Conservation (phyloP, 1,140 invertebrate genomes). For the Eubasilissa regina region DNA sequence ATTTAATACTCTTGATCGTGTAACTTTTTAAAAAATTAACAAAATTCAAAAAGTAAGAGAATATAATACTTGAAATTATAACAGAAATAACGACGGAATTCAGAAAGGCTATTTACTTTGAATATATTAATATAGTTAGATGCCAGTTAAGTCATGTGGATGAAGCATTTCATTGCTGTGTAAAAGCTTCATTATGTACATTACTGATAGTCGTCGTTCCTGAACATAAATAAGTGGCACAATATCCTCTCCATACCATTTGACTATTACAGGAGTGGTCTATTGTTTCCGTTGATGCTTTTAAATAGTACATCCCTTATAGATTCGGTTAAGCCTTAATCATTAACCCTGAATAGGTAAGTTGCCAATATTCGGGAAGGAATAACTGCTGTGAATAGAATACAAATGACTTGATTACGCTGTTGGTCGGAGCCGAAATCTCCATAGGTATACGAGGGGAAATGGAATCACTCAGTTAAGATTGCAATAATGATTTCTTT, state of each 20-base stretch:
- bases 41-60: too few species aligned
- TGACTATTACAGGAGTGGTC: not conserved
- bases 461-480: conserved; percentile 20
- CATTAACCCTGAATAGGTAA: conserved; percentile 23
- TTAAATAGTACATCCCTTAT: not conserved
- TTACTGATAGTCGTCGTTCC: too few species aligned
- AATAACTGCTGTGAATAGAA: conserved; percentile 3
- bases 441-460: conserved; percentile 6
- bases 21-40: too few species aligned
- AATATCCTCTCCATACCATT: not conserved
- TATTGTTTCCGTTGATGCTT: conserved; percentile 2
- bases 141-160: too few species aligned
- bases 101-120: too few species aligned
- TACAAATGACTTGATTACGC: conserved; percentile 32
- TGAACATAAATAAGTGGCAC: not conserved
- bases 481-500: conserved; percentile 39
- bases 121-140: too few species aligned
- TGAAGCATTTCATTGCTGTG: too few species aligned
- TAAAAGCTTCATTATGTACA: too few species aligned
- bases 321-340: conserved; percentile 8
- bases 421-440: not conserved
- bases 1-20: too few species aligned
- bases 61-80: too few species aligned
- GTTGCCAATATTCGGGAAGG: not conserved
- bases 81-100: too few species aligned